A percentile compares a stretch with the other conserved stretches of the same genome.
phyloP scores from a whole-genome alignment of 2,113 vertebrate species.

The Chloropsis cyanopogon region DNA sequence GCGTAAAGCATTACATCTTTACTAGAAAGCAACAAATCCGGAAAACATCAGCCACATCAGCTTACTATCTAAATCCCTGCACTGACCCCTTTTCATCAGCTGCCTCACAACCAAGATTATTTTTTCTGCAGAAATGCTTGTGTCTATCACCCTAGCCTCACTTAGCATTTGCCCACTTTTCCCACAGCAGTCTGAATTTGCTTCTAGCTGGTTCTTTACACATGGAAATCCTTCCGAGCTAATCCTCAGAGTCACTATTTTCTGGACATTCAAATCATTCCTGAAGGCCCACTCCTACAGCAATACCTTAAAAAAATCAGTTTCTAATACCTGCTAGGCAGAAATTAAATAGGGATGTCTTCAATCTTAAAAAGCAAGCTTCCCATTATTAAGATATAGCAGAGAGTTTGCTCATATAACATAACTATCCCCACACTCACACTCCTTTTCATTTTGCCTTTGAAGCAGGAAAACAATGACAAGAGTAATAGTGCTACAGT shows the following conservation, averaged over 20 bases:
- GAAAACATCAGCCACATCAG: background rate
- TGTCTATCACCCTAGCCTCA: background rate
- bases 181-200: background rate
- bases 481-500: background rate
- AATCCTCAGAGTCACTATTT: conserved; percentile 5
- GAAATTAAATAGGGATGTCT: background rate
- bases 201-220: conserved; percentile 10
- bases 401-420: background rate
- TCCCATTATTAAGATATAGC: background rate
- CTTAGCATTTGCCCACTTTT: conserved; percentile 1
- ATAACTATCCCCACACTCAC: background rate
- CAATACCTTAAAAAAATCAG: background rate
- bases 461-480: background rate
- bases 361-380: background rate
- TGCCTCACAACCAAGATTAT: background rate
- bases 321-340: background rate
- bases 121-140: background rate
- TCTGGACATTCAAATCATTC: conserved; percentile 15
- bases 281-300: conserved; percentile 2
- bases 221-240: conserved; percentile 1
- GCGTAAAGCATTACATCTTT: background rate
- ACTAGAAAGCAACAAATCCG: conserved; percentile 3
- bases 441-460: background rate
- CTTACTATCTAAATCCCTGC: conserved; percentile 6
- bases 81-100: conserved; percentile 4